Evolutionary conservation across 2,888 invertebrate genomes (phyloP).

Genomic region (Zelleria hepariella): DNA sequence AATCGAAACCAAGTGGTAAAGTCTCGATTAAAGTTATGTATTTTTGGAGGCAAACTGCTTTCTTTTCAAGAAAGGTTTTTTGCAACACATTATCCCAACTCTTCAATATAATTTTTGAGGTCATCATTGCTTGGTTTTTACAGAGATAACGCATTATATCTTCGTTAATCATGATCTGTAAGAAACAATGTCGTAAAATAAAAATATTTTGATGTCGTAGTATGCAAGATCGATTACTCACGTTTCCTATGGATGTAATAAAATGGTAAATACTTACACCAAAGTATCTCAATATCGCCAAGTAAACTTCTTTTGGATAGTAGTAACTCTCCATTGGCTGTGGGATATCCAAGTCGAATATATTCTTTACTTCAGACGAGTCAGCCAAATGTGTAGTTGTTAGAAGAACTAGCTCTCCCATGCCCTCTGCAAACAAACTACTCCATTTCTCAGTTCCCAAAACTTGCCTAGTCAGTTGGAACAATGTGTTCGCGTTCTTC

Average conservation of each 20-base stretch:
- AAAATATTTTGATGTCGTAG: not conserved
- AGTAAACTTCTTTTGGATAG: conserved; percentile 46
- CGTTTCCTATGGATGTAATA: too few relatives aligned
- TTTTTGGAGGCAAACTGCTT: conserved; percentile 67
- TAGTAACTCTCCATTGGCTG: conserved; percentile 41
- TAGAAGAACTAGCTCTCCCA: conserved; percentile 46
- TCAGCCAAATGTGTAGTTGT: conserved; percentile 46
- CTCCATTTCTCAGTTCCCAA: conserved; percentile 45
- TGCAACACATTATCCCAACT: conserved; percentile 60
- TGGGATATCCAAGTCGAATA: conserved; percentile 34
- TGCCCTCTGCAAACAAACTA: conserved; percentile 47
- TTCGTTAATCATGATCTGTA: conserved; percentile 43
- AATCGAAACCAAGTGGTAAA: conserved; percentile 42
- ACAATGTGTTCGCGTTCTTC: conserved; percentile 35
- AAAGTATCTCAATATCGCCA: conserved; percentile 53
- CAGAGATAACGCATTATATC: conserved; percentile 50
- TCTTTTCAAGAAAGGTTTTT: conserved; percentile 60
- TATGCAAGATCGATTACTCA: not conserved
- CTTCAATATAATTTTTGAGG: conserved; percentile 67
- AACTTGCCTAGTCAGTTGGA: conserved; percentile 37
- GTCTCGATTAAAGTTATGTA: conserved; percentile 67
- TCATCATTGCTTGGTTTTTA: conserved; percentile 51
- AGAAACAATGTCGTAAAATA: conserved; percentile 8
- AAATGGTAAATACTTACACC: conserved; percentile 42
- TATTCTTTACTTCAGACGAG: conserved; percentile 30